Conservation (phyloP, 37 sponge, comb jelly and placozoan species). For the Theonella swinhoei region DNA sequence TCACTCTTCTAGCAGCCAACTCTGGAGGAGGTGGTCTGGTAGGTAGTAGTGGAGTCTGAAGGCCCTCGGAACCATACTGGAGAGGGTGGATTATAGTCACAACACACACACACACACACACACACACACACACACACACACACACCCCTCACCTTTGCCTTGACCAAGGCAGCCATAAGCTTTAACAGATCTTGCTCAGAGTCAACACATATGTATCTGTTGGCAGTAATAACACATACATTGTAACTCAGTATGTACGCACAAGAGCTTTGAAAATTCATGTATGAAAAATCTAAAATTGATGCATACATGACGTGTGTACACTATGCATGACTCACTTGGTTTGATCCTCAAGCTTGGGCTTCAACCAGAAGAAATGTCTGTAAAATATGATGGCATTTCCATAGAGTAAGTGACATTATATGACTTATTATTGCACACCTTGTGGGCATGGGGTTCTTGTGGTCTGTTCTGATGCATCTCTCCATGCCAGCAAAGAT, state of each 20-base stretch:
- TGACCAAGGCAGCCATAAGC: slow-evolving; percentile 61
- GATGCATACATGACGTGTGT: not conserved
- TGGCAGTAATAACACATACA: no score
- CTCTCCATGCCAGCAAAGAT: slow-evolving; percentile 73
- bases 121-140: slow-evolving; percentile 1
- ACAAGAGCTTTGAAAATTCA: no score
- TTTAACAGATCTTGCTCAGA: slow-evolving; percentile 67
- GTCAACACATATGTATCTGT: slow-evolving; percentile 84
- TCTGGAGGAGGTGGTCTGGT: slow-evolving; percentile 14
- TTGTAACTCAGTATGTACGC: no score
- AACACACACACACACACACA: not conserved
- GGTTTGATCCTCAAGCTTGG: slow-evolving; percentile 41
- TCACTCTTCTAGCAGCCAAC: not conserved
- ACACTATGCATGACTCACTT: slow-evolving; percentile 24
- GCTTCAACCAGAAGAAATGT: slow-evolving; percentile 70
- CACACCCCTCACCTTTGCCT: slow-evolving; percentile 61
- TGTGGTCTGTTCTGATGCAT: slow-evolving; percentile 52
- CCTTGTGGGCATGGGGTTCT: slow-evolving; percentile 73
- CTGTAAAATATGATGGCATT: slow-evolving; percentile 4
- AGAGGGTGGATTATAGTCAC: not conserved
- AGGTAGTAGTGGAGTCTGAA: slow-evolving; percentile 33
- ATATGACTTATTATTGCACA: no score
- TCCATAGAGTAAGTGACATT: no score
- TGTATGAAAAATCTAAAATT: not conserved
- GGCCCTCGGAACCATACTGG: slow-evolving; percentile 40